A percentile compares a stretch with the other conserved stretches of the same genome.
These are phyloP conservation scores for Lycorma delicatula DNA, from an alignment of 1,140 invertebrate species.

Conservation along the genomic window DNA sequence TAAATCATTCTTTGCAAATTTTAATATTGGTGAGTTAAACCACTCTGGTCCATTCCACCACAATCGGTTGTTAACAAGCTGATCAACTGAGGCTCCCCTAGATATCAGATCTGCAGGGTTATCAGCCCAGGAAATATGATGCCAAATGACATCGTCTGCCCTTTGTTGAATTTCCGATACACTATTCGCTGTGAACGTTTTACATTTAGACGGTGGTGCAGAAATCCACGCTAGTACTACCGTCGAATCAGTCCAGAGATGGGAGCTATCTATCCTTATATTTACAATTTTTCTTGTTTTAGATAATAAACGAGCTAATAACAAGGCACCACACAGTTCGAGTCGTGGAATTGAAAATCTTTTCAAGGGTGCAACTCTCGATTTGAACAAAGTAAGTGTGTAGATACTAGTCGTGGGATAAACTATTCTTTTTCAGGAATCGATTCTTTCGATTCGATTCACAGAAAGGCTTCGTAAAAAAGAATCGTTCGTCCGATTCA, in stretches of 20 bases:
- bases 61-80: not conserved
- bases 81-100: not conserved
- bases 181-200: not conserved
- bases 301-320: too few species aligned
- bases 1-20: too few species aligned
- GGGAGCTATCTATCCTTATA: not conserved
- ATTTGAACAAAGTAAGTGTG: too few species aligned
- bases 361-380: too few species aligned
- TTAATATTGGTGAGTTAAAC: too few species aligned
- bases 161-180: not conserved
- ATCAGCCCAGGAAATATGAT: not conserved
- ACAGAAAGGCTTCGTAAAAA: too few species aligned
- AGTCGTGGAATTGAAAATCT: too few species aligned
- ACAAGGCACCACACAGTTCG: too few species aligned
- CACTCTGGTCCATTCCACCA: not conserved
- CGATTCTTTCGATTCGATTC: too few species aligned
- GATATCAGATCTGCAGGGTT: conserved; percentile 2
- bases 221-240: not conserved
- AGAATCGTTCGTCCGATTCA: too few species aligned
- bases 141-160: not conserved
- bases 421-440: too few species aligned
- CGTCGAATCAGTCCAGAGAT: not conserved
- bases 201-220: not conserved
- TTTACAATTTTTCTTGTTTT: not conserved
- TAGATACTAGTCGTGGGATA: too few species aligned